Evolutionary conservation across 1,140 invertebrate genomes (phyloP).

Genomic region (Ceratitis capitata): DNA sequence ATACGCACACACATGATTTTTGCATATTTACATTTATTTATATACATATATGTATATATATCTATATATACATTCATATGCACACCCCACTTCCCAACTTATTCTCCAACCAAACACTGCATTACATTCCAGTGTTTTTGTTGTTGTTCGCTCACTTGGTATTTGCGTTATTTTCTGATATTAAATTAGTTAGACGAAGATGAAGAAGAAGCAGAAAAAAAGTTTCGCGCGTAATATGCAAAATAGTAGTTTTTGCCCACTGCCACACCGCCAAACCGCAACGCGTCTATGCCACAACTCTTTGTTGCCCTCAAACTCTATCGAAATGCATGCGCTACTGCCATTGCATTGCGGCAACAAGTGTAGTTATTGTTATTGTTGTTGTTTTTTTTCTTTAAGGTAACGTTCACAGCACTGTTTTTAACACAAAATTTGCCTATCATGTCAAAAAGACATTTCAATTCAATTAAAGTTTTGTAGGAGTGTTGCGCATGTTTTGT

Average conservation of each 20-base stretch:
- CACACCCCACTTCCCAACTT: neutral
- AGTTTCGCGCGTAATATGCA: conserved; percentile 35
- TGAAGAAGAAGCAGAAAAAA: conserved; percentile 30
- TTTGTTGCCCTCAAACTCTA: neutral
- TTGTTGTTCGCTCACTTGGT: neutral
- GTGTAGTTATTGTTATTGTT: neutral
- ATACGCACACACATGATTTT: neutral
- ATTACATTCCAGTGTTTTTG: neutral
- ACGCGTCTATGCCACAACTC: neutral
- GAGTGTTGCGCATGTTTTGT: conserved; percentile 37
- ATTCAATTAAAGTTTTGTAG: conserved; percentile 40
- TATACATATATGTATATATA: neutral
- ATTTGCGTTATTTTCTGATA: conserved; percentile 26
- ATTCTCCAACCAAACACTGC: neutral
- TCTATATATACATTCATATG: neutral
- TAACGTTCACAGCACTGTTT: conserved; percentile 1
- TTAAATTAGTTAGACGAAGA: conserved; percentile 34
- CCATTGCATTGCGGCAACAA: neutral
- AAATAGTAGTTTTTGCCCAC: conserved; percentile 27
- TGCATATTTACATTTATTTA: neutral
- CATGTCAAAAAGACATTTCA: conserved; percentile 42
- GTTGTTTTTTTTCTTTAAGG: neutral
- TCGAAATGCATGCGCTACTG: neutral
- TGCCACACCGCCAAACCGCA: neutral
- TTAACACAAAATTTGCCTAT: neutral